Percentiles rank a stretch among this genome's conserved stretches.
These are phyloP conservation scores for Drosophila diplacantha DNA, from an alignment of 2,888 invertebrate genomes.

Conservation along the genomic window DNA sequence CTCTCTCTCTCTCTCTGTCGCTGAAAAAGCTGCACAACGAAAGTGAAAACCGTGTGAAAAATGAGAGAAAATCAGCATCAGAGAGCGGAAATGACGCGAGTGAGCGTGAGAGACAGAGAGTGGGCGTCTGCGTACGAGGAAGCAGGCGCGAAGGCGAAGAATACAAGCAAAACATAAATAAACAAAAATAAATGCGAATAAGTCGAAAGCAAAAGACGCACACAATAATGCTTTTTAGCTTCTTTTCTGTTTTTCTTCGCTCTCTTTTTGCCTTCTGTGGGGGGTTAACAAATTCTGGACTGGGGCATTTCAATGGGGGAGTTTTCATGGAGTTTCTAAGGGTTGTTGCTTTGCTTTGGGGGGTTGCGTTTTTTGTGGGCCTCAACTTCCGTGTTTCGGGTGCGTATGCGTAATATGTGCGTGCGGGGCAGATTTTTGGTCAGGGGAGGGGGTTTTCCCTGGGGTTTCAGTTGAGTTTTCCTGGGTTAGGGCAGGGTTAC, in stretches of 20 bases:
- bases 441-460: constrained; percentile 4
- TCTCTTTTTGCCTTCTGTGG: constrained; percentile 1
- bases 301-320: constrained; percentile 45
- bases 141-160: constrained; percentile 46
- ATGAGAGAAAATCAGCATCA: constrained; percentile 29
- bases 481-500: constrained; percentile 38
- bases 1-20: neutral
- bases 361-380: constrained; percentile 32
- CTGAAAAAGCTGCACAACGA: constrained; percentile 61
- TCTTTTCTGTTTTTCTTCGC: neutral
- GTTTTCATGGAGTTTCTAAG: constrained; percentile 17
- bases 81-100: constrained; percentile 11
- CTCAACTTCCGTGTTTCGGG: constrained; percentile 23
- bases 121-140: constrained; percentile 50
- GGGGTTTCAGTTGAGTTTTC: constrained; percentile 10
- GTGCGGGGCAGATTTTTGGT: constrained; percentile 27
- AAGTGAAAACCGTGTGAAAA: constrained; percentile 61
- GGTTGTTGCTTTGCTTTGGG: constrained; percentile 22
- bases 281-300: constrained; percentile 52
- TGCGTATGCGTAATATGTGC: constrained; percentile 55
- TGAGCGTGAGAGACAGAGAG: constrained; percentile 25
- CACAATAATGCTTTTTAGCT: constrained; percentile 19
- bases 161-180: constrained; percentile 72
- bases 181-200: constrained; percentile 71
- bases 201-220: constrained; percentile 46